A percentile compares a stretch with the other conserved stretches of the same genome.
Conservation (phyloP, 2,888 invertebrate species). For the Ophion costatus region DNA sequence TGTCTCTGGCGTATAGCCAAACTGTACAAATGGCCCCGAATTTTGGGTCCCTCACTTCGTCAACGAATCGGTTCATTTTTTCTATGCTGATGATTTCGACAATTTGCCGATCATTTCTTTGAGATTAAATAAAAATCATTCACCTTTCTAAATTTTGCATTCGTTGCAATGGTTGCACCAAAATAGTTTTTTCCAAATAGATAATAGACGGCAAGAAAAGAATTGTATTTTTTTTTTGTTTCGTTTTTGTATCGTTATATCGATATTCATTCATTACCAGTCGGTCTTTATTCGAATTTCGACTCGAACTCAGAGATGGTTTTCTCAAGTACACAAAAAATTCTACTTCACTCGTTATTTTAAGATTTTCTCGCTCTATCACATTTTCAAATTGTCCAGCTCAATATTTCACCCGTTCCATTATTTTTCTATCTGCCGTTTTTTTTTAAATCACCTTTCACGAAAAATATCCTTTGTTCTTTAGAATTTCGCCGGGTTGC, state of each 20-base stretch:
- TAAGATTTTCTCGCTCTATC: neutral
- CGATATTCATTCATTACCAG: neutral
- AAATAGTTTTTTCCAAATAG: no score
- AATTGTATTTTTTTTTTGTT: no score
- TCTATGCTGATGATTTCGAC: neutral
- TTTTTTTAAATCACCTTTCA: constrained; percentile 5
- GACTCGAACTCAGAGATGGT: neutral
- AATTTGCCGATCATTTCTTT: neutral
- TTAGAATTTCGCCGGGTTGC: constrained; percentile 2
- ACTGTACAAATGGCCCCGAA: constrained; percentile 6
- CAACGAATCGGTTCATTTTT: neutral
- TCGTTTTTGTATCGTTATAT: neutral
- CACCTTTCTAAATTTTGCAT: neutral
- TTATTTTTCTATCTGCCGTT: neutral
- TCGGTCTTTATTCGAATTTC: neutral
- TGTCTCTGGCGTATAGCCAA: constrained; percentile 13
- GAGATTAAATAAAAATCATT: neutral
- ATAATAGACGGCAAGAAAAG: no score
- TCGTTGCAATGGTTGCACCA: neutral
- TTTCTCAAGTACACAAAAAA: neutral
- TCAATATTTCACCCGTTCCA: neutral
- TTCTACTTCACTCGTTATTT: neutral
- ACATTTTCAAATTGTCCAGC: neutral
- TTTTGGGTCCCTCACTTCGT: neutral
- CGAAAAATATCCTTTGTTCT: constrained; percentile 26